These are phyloP conservation scores for Silurus lanzhouensis DNA, from an alignment of 2,797 vertebrate genomes.

Conservation along the genomic window DNA sequence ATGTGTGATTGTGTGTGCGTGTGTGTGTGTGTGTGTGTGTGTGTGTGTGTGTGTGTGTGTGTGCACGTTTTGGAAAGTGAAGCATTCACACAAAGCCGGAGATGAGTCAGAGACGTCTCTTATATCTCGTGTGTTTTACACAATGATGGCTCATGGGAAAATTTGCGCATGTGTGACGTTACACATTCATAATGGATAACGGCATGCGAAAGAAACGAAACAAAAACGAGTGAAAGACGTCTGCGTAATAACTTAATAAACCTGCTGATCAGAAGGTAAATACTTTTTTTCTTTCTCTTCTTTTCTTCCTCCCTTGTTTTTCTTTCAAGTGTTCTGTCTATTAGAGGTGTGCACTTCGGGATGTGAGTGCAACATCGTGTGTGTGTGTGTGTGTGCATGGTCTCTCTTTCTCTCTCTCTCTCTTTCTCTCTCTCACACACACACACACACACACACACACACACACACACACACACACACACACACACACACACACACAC, in stretches of 20 bases:
- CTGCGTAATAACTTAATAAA: neutral
- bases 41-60: too few species aligned
- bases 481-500: neutral
- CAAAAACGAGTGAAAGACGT: neutral
- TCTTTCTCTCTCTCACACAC: neutral
- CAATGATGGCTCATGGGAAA: conserved; percentile 27
- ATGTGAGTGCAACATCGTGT: neutral
- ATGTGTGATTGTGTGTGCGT: too few species aligned
- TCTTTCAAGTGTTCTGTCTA: neutral
- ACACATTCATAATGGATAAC: conserved; percentile 14
- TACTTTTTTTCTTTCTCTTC: neutral
- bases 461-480: too few species aligned
- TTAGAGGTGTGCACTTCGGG: neutral
- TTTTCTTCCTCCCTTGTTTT: neutral
- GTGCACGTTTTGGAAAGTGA: neutral
- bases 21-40: neutral
- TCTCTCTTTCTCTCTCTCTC: neutral
- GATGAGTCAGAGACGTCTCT: conserved; percentile 1
- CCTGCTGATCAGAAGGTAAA: conserved; percentile 6
- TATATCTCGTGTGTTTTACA: conserved; percentile 24
- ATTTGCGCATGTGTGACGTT: conserved; percentile 15
- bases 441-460: too few species aligned
- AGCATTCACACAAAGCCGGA: neutral
- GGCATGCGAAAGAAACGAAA: neutral
- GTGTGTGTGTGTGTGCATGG: neutral